Percentiles rank a stretch among this genome's conserved stretches.
phyloP scores from a whole-genome alignment of 2,888 invertebrate genomes.

The Acleris sparsana region DNA sequence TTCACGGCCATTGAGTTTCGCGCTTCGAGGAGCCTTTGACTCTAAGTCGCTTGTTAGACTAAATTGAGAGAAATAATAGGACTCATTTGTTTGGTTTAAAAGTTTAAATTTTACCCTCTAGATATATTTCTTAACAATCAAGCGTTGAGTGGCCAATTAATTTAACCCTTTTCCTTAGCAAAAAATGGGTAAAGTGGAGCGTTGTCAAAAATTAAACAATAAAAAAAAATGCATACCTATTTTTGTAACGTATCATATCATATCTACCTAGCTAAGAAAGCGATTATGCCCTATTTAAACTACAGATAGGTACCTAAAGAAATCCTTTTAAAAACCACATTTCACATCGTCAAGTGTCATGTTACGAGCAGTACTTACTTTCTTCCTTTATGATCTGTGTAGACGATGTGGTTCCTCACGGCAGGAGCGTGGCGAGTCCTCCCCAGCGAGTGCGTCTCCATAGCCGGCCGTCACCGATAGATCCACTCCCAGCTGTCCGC shows the following conservation, averaged over 20 bases:
- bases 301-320: too few relatives aligned
- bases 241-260: too few relatives aligned
- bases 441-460: conserved; percentile 70
- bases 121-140: conserved; percentile 64
- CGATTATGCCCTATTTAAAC: too few relatives aligned
- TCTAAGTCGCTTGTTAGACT: conserved; percentile 79
- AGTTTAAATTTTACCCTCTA: conserved; percentile 60
- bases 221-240: too few relatives aligned
- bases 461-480: conserved; percentile 48
- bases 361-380: conserved; percentile 66
- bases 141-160: conserved; percentile 41
- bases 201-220: too few relatives aligned
- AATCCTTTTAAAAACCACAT: neutral
- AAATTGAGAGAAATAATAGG: conserved; percentile 83
- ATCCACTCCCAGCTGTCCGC: conserved; percentile 56
- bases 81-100: conserved; percentile 80
- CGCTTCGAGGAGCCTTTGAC: conserved; percentile 80
- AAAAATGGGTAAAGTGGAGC: neutral
- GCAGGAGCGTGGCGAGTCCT: conserved; percentile 66
- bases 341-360: neutral
- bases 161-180: neutral
- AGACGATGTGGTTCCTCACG: conserved; percentile 79
- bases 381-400: conserved; percentile 80
- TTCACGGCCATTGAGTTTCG: conserved; percentile 81
- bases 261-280: too few relatives aligned